Evolutionary conservation across 2,113 vertebrate species (phyloP), one percentile per base, ranked within the genome.

Genomic region (Probosciger aterrimus): DNA sequence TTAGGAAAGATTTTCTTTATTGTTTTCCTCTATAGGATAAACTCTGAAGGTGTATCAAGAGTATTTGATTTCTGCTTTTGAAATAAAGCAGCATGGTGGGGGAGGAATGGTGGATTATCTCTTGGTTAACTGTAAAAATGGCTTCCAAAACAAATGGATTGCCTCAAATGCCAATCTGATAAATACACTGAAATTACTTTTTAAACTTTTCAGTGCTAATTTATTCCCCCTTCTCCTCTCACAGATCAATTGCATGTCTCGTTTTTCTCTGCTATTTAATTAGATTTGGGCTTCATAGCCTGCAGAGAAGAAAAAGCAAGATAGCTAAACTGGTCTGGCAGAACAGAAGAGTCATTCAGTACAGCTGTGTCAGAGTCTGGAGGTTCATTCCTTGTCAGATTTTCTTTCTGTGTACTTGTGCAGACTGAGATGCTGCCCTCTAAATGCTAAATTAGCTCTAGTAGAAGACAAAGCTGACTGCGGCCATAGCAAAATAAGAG

Each of bases 281-380:
- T 92, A 93, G 55, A 84, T 86, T 67, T 92, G 57, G 52, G 22
- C 17, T 90, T 96, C 55, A 71, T 69, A 83, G 76, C 23, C 39
- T 47, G 23, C 65, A 71, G 30, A 84, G 62, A 75, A 94, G 64
- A 75, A 88, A 83, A 92, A 92, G 43, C 28, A 55, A 78, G 73
- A 93, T 60, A 94, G 43, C 33, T 89, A 71, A 91, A 88, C 88
- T 88, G 69, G 74, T 71, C 81, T 82, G 84, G 57, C 69, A 96
- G 86, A 96, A 92, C 79, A 94, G 92, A 96, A 90, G 76, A 77
- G 25, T 39, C 62, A 94, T 92, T 95, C 86, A 92, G 65, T 90
- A 81, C 69, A 84, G 60, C 88, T 92, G 57, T 78, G 83, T 71
- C 62, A 88, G 85, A 81, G 88, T 60, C 79, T 81, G 90, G 60